These are phyloP conservation scores for Platycheirus rosarum DNA, from an alignment of 2,888 invertebrate species.

Conservation along the genomic window DNA sequence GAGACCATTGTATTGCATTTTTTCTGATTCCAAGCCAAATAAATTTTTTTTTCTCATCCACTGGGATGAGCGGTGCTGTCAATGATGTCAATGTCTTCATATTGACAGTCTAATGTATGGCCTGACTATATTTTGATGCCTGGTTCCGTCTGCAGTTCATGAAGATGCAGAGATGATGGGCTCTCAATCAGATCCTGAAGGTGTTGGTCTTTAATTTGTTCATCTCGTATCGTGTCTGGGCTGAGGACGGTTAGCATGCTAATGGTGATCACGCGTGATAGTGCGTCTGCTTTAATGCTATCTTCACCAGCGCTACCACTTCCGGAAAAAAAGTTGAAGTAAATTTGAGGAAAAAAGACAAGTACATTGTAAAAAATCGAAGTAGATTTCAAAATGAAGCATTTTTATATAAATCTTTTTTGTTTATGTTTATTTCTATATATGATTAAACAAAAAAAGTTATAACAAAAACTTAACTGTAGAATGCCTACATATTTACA, in stretches of 20 bases:
- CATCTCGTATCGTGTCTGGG: background rate
- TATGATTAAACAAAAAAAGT: no score
- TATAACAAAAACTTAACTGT: no score
- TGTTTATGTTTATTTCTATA: no score
- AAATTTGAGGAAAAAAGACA: no score
- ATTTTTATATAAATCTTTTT: no score
- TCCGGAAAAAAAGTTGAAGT: no score
- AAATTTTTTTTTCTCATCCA: slow-evolving; percentile 69
- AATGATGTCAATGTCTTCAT: slow-evolving; percentile 64
- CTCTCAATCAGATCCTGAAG: slow-evolving; percentile 1
- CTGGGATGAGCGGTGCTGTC: slow-evolving; percentile 58
- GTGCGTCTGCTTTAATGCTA: slow-evolving; percentile 33
- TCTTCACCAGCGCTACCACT: no score
- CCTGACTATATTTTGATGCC: slow-evolving; percentile 55
- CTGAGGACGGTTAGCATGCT: slow-evolving; percentile 7
- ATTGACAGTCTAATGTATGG: slow-evolving; percentile 74
- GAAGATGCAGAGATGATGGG: slow-evolving; percentile 1
- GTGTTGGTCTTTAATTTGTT: slow-evolving; percentile 10
- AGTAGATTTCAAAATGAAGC: no score
- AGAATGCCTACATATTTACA: no score
- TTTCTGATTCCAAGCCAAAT: slow-evolving; percentile 76
- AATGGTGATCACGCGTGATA: slow-evolving; percentile 26
- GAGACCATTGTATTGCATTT: slow-evolving; percentile 76
- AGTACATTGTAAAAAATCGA: no score
- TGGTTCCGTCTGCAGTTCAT: slow-evolving; percentile 26